Base-by-base conservation (phyloP, 1,140 invertebrate genomes). In the Saxidomus purpurata region DNA sequence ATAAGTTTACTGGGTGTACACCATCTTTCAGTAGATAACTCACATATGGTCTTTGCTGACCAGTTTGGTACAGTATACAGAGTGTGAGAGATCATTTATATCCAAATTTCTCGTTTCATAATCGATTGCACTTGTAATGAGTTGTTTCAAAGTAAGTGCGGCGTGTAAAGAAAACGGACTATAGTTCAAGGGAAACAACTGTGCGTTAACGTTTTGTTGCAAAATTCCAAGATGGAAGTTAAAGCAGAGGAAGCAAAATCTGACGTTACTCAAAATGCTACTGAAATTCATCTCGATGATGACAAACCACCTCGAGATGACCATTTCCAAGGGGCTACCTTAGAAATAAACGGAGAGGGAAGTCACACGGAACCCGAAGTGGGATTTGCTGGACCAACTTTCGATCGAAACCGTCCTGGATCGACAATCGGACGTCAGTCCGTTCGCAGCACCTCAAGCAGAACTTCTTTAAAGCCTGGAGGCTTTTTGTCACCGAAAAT, bases 301-400 rank as follows among this genome's bases (percentile, higher is more conserved):
- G 93, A 93, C 31, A 93, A 91, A 67, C 61, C 63, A 25, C 71
- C 67, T 0, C 85, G 87, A 34, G 90, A 90, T 11, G 92, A 89
- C 17, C 85, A 90, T 47, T 94, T 93, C 89, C 87, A 89, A 15
- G 93, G 92, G 28, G 93, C 93, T 19, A 94, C 93, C 3, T 84
- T 94, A 59, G 86, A 92, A 76, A 87, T 92, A 63, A 89, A 90
- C 52, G 90, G 71, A 67, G 85, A 77, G 6, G 79, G 77, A 17
- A 77, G 55, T 11, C 74, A 89, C 13, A 79, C 81, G 0, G 61
- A 22, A 2, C 85, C 87, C 8, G 83, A 84, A 1, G 90, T 91
- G 15, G 88, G 79, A 17, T 90, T 90, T 59, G 63, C 82, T 31
- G 90, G 77, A 25, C 84, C 89, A 19, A 59, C 77, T 40, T 43